Base-by-base conservation (phyloP, 2,113 vertebrate genomes). In the Alces alces region DNA sequence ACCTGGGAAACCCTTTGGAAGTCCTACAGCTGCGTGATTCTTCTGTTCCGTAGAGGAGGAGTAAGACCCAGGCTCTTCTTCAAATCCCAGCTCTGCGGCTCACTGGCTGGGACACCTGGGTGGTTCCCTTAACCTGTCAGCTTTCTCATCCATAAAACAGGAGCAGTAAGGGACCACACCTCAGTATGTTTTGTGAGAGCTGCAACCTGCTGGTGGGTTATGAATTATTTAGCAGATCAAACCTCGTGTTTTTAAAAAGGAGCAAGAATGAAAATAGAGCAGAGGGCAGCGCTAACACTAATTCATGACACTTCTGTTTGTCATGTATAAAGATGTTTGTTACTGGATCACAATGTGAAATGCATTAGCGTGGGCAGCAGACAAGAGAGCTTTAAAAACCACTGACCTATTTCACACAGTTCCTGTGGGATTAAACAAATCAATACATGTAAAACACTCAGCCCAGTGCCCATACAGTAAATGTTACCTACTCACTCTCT, bases 391-490 rank as follows among this genome's bases (percentile, higher is more conserved):
- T 78, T 2, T 84, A 36, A 70, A 92, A 52, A 80, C 58, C 25
- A 89, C 36, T 28, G 57, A 76, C 50, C 43, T 89, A 80, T 52
- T 78, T 91, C 82, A 55, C 19, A 66, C 50, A 28, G 28, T 88
- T 88, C 55, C 61, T 66, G 70, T 25, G 94, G 58, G 30, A 92
- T 47, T 52, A 93, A 86, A 97, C n/a, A 73, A 54, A 94, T 91
- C 27, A 43, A 33, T 73, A 30, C 45, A 30, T 21, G 33, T 33
- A 60, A 90, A 86, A 61, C 30, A 2, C 16, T 87, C n/a, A 80
- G 47, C 25, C 17, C 57, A 36, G 76, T 6, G 13, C 21, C 55
- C 9, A n/a, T 2, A 92, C 2, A 21, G 50, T 36, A 39, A 80
- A 96, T n/a, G 79, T 12, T 39, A 58, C 21, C 55, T 54, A 55